Evolutionary conservation across 2,888 invertebrate genomes (phyloP), one percentile per base, ranked within the genome.

Genomic region (Ptycholaimellus sp.): DNA sequence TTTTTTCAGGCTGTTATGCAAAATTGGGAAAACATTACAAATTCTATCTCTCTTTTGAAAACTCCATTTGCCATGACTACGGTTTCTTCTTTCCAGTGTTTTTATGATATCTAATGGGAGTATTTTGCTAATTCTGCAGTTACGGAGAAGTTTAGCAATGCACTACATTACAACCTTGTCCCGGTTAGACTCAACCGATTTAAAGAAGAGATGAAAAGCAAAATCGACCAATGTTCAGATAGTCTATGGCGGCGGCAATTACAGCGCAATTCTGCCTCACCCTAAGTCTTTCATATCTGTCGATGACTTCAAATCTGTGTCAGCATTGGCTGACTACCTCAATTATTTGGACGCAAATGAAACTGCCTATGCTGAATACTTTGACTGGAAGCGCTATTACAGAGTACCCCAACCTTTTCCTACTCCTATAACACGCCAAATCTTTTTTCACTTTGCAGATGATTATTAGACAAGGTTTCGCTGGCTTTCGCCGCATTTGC

Each of bases 11-110:
- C 6, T 25, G 6, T 25, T 25, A 9, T 25, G 6, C 25, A 25
- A 25, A 9, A 9, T 13, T 13, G 13, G 25, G 6, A 25, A 25
- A 25, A 25, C 25, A 29, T 5, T 41, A 36, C 30, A 40, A 40
- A 27, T 41, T 41, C 30, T 36, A 41, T 27, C 17, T 41, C 13
- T 22, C 36, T 6, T 41, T 40, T 20, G 40, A 41, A 21, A 41
- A 41, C 29, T 33, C 35, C 14, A 16, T 41, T 3, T 41, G 41
- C 30, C 13, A 9, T 3, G 33, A 40, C 28, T 41, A 41, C 33
- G 18, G n/a, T n/a, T n/a, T n/a, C n/a, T n/a, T n/a, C n/a, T n/a
- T n/a, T n/a, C n/a, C n/a, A n/a, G n/a, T n/a, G n/a, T n/a, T n/a
- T n/a, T n/a, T n/a, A n/a, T n/a, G n/a, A n/a, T n/a, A n/a, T n/a